Evolutionary conservation across 2,797 vertebrate species (phyloP).

Genomic region (Picus viridis): DNA sequence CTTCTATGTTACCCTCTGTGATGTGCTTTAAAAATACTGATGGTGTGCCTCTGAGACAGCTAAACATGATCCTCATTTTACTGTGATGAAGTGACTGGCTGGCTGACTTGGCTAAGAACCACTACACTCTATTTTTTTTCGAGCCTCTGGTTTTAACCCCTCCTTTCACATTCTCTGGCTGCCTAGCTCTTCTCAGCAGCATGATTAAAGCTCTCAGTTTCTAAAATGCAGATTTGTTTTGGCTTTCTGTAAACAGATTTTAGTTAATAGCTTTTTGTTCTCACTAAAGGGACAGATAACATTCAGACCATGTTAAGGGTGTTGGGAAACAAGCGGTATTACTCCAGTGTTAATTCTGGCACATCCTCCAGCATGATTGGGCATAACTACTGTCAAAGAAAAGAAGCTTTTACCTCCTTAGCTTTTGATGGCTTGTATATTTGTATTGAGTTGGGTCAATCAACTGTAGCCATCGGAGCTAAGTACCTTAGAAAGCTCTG

Average conservation of each 20-base stretch:
- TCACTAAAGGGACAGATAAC: neutral
- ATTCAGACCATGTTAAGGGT: neutral
- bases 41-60: neutral
- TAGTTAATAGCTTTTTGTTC: neutral
- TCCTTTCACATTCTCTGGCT: neutral
- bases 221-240: neutral
- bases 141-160: neutral
- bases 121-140: neutral
- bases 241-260: neutral
- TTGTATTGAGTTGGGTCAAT: neutral
- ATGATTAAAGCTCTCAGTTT: neutral
- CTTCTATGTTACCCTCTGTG: neutral
- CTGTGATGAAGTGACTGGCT: neutral
- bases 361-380: neutral
- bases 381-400: neutral
- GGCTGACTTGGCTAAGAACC: neutral
- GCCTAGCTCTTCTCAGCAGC: neutral
- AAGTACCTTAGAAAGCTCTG: neutral
- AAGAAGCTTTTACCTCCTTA: neutral
- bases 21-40: neutral
- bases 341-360: neutral
- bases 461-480: neutral
- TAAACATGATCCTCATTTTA: neutral
- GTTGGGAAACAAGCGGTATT: neutral
- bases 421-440: neutral